Evolutionary conservation across 2,888 invertebrate species (phyloP).

Genomic region (Selenia dentaria): DNA sequence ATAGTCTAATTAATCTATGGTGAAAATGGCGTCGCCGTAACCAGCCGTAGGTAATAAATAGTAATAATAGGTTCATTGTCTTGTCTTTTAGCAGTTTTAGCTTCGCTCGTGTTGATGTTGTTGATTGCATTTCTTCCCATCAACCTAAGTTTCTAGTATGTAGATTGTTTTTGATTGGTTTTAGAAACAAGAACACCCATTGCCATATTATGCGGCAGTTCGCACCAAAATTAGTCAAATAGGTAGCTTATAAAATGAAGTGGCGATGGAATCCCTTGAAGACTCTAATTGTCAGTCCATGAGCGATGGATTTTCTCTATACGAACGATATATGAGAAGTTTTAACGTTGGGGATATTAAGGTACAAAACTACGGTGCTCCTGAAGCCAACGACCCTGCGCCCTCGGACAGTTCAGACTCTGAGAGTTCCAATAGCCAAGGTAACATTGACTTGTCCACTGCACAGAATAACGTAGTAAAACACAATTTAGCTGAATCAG

Average conservation of each 20-base stretch:
- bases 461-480: slow-evolving; percentile 56
- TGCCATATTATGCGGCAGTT: no score
- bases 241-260: slow-evolving; percentile 47
- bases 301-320: slow-evolving; percentile 77
- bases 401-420: slow-evolving; percentile 50
- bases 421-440: slow-evolving; percentile 58
- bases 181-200: no score
- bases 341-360: slow-evolving; percentile 69
- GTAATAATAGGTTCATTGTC: no score
- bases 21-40: no score
- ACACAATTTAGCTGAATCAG: slow-evolving; percentile 52
- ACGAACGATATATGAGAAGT: slow-evolving; percentile 76
- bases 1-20: no score
- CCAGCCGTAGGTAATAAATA: no score
- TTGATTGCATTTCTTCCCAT: no score
- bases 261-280: slow-evolving; percentile 78
- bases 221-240: no score
- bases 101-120: no score
- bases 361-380: slow-evolving; percentile 47
- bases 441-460: slow-evolving; percentile 67
- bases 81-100: no score
- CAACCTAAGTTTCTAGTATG: no score
- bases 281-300: slow-evolving; percentile 76
- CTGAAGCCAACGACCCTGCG: slow-evolving; percentile 40
- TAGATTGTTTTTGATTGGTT: no score